Conservation (phyloP, 2,797 vertebrate species). For the Capromys pilorides region DNA sequence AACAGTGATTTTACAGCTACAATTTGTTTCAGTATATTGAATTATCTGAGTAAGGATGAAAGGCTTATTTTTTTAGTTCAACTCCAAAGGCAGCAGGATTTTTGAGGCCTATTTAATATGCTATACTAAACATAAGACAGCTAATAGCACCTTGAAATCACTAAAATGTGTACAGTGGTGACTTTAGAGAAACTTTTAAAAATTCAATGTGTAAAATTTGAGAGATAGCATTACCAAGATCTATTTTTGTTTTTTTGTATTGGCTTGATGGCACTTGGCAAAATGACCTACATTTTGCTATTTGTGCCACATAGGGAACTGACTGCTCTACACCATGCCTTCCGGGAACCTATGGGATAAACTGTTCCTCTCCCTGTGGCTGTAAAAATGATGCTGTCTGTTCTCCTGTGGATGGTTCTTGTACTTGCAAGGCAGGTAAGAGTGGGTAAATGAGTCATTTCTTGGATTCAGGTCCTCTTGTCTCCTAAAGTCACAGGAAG, state of each 20-base stretch:
- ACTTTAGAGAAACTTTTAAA: conserved; percentile 38
- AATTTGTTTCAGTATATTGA: conserved; percentile 16
- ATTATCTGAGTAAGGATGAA: conserved; percentile 46
- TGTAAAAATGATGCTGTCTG: conserved; percentile 94
- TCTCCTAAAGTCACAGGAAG: background rate
- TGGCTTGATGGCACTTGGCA: conserved; percentile 9
- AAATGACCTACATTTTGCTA: background rate
- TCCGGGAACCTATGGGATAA: conserved; percentile 90
- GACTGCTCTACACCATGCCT: conserved; percentile 91
- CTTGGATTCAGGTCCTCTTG: background rate
- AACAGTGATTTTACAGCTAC: background rate
- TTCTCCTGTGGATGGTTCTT: conserved; percentile 95
- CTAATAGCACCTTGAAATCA: background rate
- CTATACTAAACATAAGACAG: background rate
- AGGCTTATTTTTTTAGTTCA: background rate
- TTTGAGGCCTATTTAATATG: background rate
- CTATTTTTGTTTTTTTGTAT: conserved; percentile 40
- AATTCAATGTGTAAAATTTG: conserved; percentile 29
- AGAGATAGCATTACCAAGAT: background rate
- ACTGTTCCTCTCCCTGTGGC: conserved; percentile 92
- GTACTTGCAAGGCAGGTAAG: conserved; percentile 94
- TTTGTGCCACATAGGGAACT: conserved; percentile 85
- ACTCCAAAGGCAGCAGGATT: background rate
- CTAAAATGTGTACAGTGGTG: conserved; percentile 31
- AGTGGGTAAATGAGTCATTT: background rate